These are phyloP conservation scores for Lasioglossum pauxillum DNA, from an alignment of 2,888 invertebrate species.

Conservation along the genomic window DNA sequence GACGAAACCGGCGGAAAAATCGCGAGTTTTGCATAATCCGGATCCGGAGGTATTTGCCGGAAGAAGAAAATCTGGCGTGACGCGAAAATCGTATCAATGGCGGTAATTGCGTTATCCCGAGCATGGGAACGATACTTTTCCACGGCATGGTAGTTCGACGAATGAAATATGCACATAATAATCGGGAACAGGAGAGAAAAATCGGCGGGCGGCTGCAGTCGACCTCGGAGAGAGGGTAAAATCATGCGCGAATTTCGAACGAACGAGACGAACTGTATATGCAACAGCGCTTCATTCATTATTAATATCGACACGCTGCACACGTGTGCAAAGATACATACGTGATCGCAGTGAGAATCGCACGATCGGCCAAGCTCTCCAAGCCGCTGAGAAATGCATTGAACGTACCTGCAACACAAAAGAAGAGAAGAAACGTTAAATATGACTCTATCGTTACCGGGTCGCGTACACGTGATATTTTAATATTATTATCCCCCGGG, in stretches of 20 bases:
- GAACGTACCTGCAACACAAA: slow-evolving; percentile 73
- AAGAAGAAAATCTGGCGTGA: neutral
- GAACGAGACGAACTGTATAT: slow-evolving; percentile 46
- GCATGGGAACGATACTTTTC: slow-evolving; percentile 37
- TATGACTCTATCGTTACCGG: slow-evolving; percentile 44
- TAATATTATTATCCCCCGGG: slow-evolving; percentile 24
- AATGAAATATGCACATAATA: slow-evolving; percentile 61
- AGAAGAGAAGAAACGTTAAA: slow-evolving; percentile 63
- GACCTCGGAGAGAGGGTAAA: neutral
- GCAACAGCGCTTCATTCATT: slow-evolving; percentile 67
- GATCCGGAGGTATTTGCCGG: neutral
- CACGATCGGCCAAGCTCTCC: slow-evolving; percentile 35
- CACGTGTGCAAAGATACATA: slow-evolving; percentile 70
- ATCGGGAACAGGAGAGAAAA: slow-evolving; percentile 19
- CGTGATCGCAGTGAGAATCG: slow-evolving; percentile 71
- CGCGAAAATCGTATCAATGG: slow-evolving; percentile 13
- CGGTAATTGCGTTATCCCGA: slow-evolving; percentile 38
- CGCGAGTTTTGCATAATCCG: neutral
- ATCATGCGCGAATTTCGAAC: slow-evolving; percentile 63
- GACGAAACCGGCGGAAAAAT: neutral
- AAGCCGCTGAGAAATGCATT: slow-evolving; percentile 55
- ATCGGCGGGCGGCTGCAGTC: slow-evolving; percentile 18
- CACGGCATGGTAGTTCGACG: slow-evolving; percentile 10
- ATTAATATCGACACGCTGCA: slow-evolving; percentile 70
- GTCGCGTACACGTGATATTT: slow-evolving; percentile 16